Percentiles rank a stretch among this genome's conserved stretches.
Evolutionary conservation across 2,888 invertebrate genomes (phyloP).

Genomic region (Mesorhabditis sp.): DNA sequence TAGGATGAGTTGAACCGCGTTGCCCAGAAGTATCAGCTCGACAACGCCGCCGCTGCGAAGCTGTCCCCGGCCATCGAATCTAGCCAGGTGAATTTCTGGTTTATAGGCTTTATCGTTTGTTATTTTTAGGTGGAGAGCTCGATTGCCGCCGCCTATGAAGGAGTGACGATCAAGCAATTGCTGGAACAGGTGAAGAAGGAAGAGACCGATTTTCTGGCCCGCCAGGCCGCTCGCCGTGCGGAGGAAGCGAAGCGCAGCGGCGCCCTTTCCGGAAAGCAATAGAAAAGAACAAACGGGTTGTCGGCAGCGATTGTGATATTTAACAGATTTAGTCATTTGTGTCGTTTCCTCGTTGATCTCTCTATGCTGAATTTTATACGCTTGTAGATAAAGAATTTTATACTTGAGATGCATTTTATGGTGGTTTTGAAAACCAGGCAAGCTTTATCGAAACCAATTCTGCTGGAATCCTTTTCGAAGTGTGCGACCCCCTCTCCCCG

Average conservation of each 20-base stretch:
- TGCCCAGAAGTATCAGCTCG: background rate
- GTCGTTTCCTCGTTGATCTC: no score
- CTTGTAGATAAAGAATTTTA: no score
- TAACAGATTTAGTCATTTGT: no score
- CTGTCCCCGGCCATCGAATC: background rate
- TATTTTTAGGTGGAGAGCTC: background rate
- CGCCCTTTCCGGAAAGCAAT: constrained; percentile 24
- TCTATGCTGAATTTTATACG: no score
- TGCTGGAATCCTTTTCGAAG: no score
- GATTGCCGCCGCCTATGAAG: background rate
- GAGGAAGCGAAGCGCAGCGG: constrained; percentile 2
- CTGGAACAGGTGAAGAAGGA: background rate
- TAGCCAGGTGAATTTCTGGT: background rate
- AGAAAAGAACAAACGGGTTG: constrained; percentile 19
- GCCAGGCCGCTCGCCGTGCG: background rate
- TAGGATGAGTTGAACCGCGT: constrained; percentile 5
- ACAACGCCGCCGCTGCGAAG: background rate
- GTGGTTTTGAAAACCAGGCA: no score
- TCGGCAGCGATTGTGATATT: no score
- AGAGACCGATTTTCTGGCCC: background rate
- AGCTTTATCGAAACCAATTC: no score
- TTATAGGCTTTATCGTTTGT: background rate
- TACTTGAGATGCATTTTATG: no score
- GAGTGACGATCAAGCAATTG: background rate
- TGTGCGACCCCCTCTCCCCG: no score